Evolutionary conservation across 2,888 invertebrate species (phyloP).

Genomic region (Synergus japonicus): DNA sequence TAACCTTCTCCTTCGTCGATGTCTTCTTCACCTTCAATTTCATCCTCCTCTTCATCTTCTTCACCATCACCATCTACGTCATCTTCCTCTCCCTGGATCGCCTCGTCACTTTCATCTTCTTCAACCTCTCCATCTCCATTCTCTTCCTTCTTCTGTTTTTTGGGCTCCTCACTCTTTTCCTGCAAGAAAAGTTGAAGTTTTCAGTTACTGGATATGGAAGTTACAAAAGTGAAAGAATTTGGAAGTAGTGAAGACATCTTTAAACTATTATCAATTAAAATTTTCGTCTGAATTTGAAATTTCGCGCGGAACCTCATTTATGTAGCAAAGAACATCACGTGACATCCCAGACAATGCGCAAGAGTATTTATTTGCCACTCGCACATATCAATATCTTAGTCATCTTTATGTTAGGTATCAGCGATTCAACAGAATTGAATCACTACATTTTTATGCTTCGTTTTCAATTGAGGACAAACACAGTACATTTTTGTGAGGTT

Average conservation of each 20-base stretch:
- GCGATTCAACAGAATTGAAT: background rate
- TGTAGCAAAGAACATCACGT: constrained; percentile 16
- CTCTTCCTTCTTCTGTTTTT: constrained; percentile 89
- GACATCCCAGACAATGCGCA: constrained; percentile 42
- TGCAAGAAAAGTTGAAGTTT: constrained; percentile 69
- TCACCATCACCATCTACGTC: constrained; percentile 84
- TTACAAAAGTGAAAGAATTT: background rate
- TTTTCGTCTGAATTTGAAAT: background rate
- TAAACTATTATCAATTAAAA: too few species aligned
- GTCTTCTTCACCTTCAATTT: constrained; percentile 78
- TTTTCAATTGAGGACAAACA: background rate
- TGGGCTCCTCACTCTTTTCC: constrained; percentile 87
- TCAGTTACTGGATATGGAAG: background rate
- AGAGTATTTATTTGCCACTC: constrained; percentile 13
- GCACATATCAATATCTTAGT: background rate
- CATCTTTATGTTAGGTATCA: background rate
- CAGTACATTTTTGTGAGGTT: background rate
- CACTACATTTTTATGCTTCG: constrained; percentile 6
- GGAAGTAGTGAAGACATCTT: too few species aligned
- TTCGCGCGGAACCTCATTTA: constrained; percentile 34
- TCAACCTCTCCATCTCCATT: constrained; percentile 85
- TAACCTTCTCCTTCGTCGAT: constrained; percentile 76
- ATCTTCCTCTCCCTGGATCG: constrained; percentile 82
- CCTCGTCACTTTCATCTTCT: constrained; percentile 82
- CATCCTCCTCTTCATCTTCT: constrained; percentile 83